phyloP scores from a whole-genome alignment of 2,113 vertebrate species.

The Furnarius figulus region DNA sequence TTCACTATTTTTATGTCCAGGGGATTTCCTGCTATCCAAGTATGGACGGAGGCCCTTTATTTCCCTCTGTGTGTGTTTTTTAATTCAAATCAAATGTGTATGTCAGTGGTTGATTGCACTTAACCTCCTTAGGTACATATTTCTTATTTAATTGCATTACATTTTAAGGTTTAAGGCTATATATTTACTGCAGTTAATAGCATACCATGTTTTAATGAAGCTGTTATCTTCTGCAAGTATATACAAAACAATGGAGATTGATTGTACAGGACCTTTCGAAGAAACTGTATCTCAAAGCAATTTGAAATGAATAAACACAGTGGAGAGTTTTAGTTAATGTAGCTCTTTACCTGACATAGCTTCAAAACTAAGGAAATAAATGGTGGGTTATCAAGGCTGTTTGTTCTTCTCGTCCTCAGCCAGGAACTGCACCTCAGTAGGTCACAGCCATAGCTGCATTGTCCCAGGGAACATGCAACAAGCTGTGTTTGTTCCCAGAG shows the following conservation, averaged over 20 bases:
- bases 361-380: background rate
- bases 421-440: background rate
- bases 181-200: slow-evolving; percentile 34
- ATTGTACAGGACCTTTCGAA: background rate
- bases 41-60: slow-evolving; percentile 50
- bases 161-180: slow-evolving; percentile 31
- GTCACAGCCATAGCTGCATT: background rate
- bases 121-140: slow-evolving; percentile 50
- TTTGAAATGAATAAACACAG: slow-evolving; percentile 24
- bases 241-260: slow-evolving; percentile 31
- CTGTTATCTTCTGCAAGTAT: slow-evolving; percentile 39
- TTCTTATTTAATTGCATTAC: slow-evolving; percentile 61
- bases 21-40: slow-evolving; percentile 69
- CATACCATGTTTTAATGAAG: slow-evolving; percentile 27
- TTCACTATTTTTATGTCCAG: slow-evolving; percentile 62
- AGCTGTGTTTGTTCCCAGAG: background rate
- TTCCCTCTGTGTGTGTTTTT: slow-evolving; percentile 50
- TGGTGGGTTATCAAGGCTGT: background rate
- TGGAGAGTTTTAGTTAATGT: background rate
- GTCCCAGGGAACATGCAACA: background rate
- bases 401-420: background rate
- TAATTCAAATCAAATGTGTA: slow-evolving; percentile 47
- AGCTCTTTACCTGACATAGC: background rate
- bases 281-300: slow-evolving; percentile 13
- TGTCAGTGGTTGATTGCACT: slow-evolving; percentile 43